Evolutionary conservation across 2,888 invertebrate species (phyloP), one percentile per base, ranked within the genome.

Genomic region (Nomada lathburiana): DNA sequence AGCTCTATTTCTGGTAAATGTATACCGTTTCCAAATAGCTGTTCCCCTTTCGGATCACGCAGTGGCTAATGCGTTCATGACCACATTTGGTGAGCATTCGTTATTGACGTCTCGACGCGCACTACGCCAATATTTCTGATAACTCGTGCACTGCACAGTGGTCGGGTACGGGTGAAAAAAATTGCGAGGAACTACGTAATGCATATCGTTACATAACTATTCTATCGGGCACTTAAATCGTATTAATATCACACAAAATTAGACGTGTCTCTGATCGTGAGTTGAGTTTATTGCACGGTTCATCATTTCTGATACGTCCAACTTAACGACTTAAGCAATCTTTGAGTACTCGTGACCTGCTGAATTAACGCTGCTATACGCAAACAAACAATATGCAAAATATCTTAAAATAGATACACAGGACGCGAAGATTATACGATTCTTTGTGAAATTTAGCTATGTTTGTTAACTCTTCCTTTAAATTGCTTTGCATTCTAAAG

Each of bases 21-120:
- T 83, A 86, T 81, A 74, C 76, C 9, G 76, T 10, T 87, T 89
- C 83, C 88, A 83, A 89, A 86, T 77, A 84, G 82, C 79, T 83
- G 84, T 79, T 90, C 84, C 81, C 83, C 83, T 87, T 86, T 84
- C 90, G 64, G 83, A 86, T 89, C 90, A 89, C 89, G 89, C 87
- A 86, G 85, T 71, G 72, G 86, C 83, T 84, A 86, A 87, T 89
- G 85, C 86, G 89, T 89, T 83, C 90, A 73, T 88, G 85, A 86
- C 81, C 86, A 81, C 89, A 87, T 89, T 86, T 86, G 89, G 80
- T 80, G 88, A 81, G 76, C 81, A 85, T 85, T 85, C 82, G 83
- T 87, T 87, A 87, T 85, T 80, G 87, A 87, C 83, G 81, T 65
- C 62, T 53, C 68, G 64, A 67, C 79, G 60, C 84, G 71, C 75